Percentiles rank a stretch among this genome's conserved stretches.
These are phyloP conservation scores for Myoxocephalus aenaeus DNA, from an alignment of 2,797 vertebrate genomes.

Conservation along the genomic window DNA sequence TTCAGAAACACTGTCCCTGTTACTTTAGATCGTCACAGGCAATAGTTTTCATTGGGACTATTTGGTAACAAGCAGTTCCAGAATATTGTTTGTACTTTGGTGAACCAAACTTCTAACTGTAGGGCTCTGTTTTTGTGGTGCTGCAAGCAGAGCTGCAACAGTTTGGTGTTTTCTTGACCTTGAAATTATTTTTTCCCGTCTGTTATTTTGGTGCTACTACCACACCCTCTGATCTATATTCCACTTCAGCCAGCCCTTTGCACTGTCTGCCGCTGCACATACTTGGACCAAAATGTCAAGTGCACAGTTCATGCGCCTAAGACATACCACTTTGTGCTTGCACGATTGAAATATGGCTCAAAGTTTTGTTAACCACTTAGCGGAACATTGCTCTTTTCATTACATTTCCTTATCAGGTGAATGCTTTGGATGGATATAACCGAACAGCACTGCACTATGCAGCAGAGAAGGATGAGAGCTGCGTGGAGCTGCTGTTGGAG, in stretches of 20 bases:
- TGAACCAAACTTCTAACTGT: neutral
- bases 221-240: neutral
- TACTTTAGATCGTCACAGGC: neutral
- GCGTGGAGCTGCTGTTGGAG: conserved; percentile 94
- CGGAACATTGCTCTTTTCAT: conserved; percentile 9
- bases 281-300: neutral
- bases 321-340: neutral
- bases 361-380: neutral
- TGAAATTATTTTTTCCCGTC: neutral
- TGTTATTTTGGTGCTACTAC: conserved; percentile 9
- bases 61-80: neutral
- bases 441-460: conserved; percentile 96
- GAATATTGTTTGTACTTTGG: neutral
- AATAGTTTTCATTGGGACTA: neutral
- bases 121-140: neutral
- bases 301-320: neutral
- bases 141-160: neutral
- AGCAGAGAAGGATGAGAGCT: conserved; percentile 95
- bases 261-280: neutral
- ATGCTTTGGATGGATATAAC: conserved; percentile 96
- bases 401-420: conserved; percentile 84
- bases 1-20: neutral
- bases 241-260: neutral
- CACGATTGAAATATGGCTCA: neutral
- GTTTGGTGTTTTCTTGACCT: neutral